Percentiles rank a stretch among this genome's conserved stretches.
Evolutionary conservation across 2,888 invertebrate species (phyloP).

Genomic region (Melanargia galathea): DNA sequence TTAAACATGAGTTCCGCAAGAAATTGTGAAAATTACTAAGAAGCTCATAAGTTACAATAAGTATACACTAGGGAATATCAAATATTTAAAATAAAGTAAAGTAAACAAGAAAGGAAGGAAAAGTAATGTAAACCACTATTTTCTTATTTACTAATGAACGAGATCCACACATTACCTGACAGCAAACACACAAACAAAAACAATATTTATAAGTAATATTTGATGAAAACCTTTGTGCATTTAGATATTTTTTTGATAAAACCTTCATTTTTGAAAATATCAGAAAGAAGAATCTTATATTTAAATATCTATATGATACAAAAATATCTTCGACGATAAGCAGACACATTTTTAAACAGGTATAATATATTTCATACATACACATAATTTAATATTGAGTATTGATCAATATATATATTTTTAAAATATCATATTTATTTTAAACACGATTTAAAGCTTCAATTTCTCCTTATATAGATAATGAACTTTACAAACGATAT

Average conservation of each 20-base stretch:
- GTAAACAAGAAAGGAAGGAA: too few relatives aligned
- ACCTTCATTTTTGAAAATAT: background rate
- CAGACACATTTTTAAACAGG: constrained; percentile 29
- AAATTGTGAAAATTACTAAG: too few relatives aligned
- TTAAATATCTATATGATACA: too few relatives aligned
- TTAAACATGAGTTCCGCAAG: too few relatives aligned
- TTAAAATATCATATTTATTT: constrained; percentile 53
- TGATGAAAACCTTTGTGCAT: background rate
- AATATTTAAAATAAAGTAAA: too few relatives aligned
- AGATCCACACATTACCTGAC: too few relatives aligned
- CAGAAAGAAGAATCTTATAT: constrained; percentile 15
- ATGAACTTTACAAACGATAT: constrained; percentile 52
- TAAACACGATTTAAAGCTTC: constrained; percentile 79
- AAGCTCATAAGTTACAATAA: too few relatives aligned
- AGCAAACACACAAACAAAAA: background rate
- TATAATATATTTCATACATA: constrained; percentile 26
- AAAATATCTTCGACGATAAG: constrained; percentile 33
- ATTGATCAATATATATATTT: constrained; percentile 34
- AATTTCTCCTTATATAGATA: constrained; percentile 65
- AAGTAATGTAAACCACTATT: too few relatives aligned
- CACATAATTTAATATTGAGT: constrained; percentile 29
- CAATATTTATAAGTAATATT: background rate
- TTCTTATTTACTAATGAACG: too few relatives aligned
- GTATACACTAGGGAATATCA: too few relatives aligned
- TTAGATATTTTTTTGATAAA: background rate